phyloP scores from a whole-genome alignment of 2,888 invertebrate species.

The Ferdinandea cuprea region DNA sequence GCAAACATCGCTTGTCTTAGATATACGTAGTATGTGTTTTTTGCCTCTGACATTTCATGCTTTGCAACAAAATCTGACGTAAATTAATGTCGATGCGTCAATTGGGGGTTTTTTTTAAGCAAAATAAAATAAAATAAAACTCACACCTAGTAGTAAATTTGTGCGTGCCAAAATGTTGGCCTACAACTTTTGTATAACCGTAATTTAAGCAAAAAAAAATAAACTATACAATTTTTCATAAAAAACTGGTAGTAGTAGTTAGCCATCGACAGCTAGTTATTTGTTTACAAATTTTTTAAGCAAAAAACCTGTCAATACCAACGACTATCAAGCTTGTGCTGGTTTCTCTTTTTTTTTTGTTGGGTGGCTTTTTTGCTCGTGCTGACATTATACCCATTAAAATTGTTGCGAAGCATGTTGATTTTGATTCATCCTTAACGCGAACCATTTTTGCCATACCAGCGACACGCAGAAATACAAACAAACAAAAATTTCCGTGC shows the following conservation, averaged over 20 bases:
- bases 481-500: background rate
- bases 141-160: conserved; percentile 73
- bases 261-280: conserved; percentile 29
- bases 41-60: conserved; percentile 18
- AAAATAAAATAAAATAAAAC: conserved; percentile 2
- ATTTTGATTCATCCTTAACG: conserved; percentile 51
- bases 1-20: background rate
- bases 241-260: conserved; percentile 5
- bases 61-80: conserved; percentile 20
- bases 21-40: background rate
- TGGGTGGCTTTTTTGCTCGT: conserved; percentile 28
- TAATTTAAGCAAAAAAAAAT: background rate
- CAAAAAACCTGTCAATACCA: conserved; percentile 76
- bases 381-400: conserved; percentile 14
- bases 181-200: conserved; percentile 13
- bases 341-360: conserved; percentile 22
- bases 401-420: conserved; percentile 37
- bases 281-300: conserved; percentile 38
- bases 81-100: conserved; percentile 26
- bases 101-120: conserved; percentile 7
- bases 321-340: conserved; percentile 57
- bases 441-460: conserved; percentile 12
- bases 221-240: conserved; percentile 28
- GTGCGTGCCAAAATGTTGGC: conserved; percentile 73
- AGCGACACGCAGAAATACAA: conserved; percentile 2